Evolutionary conservation across 1,140 invertebrate species (phyloP), one percentile per base, ranked within the genome.

Genomic region (Euura lappo): DNA sequence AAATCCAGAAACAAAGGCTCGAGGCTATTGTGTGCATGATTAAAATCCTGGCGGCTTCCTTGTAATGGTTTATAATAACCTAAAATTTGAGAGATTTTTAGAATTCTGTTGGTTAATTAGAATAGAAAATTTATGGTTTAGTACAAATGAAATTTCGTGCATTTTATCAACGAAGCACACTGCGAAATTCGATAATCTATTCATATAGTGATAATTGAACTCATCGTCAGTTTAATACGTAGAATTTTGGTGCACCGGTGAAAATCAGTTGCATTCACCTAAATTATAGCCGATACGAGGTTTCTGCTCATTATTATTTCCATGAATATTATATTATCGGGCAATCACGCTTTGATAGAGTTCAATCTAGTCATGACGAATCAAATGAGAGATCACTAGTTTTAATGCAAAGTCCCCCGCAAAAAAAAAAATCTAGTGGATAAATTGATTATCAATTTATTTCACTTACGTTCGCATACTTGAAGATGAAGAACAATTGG

Each of bases 1-100:
- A 91, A 11, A 94, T 86, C 93, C 93, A 94, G 80, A 93, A 93
- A 79, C 92, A 93, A 2, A 94, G 82, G 77, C 91, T 92, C 69
- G 92, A 90, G 0, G 92, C 91, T 47, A 94, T 91, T 80, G 92
- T 92, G 79, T 94, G 93, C 93, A 94, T 94, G 45, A 94, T 85
- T 4, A 90, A 92, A 76, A 94, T 92, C 51, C 91, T 85, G n/a
- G 91, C 91, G 11, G 93, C 72, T 70, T 88, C 88, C 85, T 85
- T 84, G 72, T 86, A 84, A 72, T 88, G 85, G 80, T 92, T 91
- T 60, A 92, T 91, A 45, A 92, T 90, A n/a, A 92, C 88, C 91
- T 91, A 76, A 60, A 60, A 60, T 60, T 11, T 60, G 70, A 46
- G 51, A 82, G 76, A 68, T 65, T 7, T 28, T 74, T 1, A n/a